phyloP scores from a whole-genome alignment of 2,888 invertebrate species.

The Alitta virens region DNA sequence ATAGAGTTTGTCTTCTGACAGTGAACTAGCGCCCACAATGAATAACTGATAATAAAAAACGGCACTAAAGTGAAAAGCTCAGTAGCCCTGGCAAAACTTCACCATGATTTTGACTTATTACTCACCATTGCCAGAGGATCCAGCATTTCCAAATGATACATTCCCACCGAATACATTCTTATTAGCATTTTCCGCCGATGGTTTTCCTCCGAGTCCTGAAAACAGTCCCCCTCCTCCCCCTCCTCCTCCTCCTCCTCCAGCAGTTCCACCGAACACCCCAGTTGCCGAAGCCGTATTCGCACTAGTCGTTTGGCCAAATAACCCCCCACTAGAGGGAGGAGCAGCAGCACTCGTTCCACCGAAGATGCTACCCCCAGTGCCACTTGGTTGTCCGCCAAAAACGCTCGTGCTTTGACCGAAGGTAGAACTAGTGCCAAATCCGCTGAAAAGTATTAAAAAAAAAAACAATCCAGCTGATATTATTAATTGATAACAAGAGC shows the following conservation, averaged over 20 bases:
- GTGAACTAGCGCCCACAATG: too few species aligned
- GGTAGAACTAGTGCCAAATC: too few species aligned
- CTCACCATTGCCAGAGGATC: neutral
- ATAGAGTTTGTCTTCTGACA: too few species aligned
- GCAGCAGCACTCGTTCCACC: neutral
- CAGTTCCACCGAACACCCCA: neutral
- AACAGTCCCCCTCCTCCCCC: constrained; percentile 39
- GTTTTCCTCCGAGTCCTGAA: constrained; percentile 51
- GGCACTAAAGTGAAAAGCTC: too few species aligned
- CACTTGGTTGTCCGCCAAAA: neutral
- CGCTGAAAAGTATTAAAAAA: too few species aligned
- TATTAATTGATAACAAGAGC: too few species aligned
- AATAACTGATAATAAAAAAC: too few species aligned
- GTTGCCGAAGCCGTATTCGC: neutral
- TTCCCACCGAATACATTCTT: constrained; percentile 54
- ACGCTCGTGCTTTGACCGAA: too few species aligned
- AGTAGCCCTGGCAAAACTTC: too few species aligned
- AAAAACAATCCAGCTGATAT: too few species aligned
- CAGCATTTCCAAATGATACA: constrained; percentile 12
- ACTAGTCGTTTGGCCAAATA: neutral
- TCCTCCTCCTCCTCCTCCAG: constrained; percentile 19
- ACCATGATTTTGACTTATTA: too few species aligned
- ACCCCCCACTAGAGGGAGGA: too few species aligned
- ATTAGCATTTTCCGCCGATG: constrained; percentile 53
- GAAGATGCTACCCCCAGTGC: neutral